Conservation (phyloP, 1,140 invertebrate genomes). For the Bombyx mori region DNA sequence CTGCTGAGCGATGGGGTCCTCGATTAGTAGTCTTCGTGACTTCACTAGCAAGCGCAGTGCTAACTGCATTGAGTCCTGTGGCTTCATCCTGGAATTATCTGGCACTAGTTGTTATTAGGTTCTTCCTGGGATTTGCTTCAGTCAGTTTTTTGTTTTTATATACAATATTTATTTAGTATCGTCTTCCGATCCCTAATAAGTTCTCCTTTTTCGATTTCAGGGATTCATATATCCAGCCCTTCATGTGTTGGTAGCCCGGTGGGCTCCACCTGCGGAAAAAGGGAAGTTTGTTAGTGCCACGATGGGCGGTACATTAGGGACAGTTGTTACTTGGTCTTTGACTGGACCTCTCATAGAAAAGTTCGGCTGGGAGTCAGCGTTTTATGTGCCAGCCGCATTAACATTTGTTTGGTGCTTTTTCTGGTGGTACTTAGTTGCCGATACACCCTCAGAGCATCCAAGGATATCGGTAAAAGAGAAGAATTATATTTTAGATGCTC, state of each 20-base stretch:
- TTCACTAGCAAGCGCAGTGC: slow-evolving; percentile 75
- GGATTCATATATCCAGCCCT: slow-evolving; percentile 81
- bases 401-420: slow-evolving; percentile 74
- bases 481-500: slow-evolving; percentile 55
- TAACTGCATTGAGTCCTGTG: slow-evolving; percentile 79
- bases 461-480: slow-evolving; percentile 82
- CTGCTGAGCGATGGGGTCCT: slow-evolving; percentile 82
- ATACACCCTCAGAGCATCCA: slow-evolving; percentile 82
- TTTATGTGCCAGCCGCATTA: slow-evolving; percentile 77
- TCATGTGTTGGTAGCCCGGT: slow-evolving; percentile 79
- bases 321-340: slow-evolving; percentile 81
- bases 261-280: slow-evolving; percentile 83
- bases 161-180: neutral
- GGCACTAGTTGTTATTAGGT: slow-evolving; percentile 75
- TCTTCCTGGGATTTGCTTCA: slow-evolving; percentile 78
- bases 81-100: slow-evolving; percentile 75
- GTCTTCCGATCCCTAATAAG: neutral
- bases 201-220: slow-evolving; percentile 47
- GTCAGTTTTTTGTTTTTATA: slow-evolving; percentile 59
- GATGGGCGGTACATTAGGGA: slow-evolving; percentile 84
- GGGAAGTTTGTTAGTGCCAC: slow-evolving; percentile 83
- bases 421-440: slow-evolving; percentile 79
- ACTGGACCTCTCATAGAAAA: slow-evolving; percentile 76
- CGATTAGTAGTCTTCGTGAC: slow-evolving; percentile 79
- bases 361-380: slow-evolving; percentile 81